Evolutionary conservation across 92 coral and sea anemone species (phyloP).

Genomic region (Palythoa heliodiscus): DNA sequence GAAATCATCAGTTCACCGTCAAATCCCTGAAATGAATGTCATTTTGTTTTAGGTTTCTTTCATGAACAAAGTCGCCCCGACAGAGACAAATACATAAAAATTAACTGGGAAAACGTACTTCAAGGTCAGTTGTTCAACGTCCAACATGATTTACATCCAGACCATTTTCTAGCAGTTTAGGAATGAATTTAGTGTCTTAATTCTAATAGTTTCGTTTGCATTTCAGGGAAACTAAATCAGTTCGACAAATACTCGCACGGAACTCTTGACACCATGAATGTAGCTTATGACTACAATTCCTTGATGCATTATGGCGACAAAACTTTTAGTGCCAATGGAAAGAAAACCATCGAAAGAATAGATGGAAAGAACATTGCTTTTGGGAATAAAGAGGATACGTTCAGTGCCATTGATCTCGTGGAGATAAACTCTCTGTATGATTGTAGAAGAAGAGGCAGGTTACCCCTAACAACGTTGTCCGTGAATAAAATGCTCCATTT

Average conservation of each 20-base stretch:
- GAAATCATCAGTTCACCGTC: no score
- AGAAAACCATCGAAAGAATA: slow-evolving; percentile 44
- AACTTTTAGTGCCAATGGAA: slow-evolving; percentile 47
- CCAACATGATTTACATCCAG: background rate
- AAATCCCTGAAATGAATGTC: no score
- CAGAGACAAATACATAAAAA: slow-evolving; percentile 29
- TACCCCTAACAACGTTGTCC: no score
- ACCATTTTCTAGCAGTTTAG: background rate
- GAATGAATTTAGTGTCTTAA: background rate
- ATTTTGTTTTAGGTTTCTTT: slow-evolving; percentile 19
- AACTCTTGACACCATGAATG: slow-evolving; percentile 45
- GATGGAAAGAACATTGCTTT: slow-evolving; percentile 34
- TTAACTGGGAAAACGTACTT: slow-evolving; percentile 25
- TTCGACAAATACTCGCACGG: slow-evolving; percentile 52
- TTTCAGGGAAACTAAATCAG: slow-evolving; percentile 22
- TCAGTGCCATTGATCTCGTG: slow-evolving; percentile 40
- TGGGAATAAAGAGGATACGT: slow-evolving; percentile 42
- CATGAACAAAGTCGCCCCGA: slow-evolving; percentile 37
- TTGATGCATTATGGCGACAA: slow-evolving; percentile 54
- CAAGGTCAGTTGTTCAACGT: slow-evolving; percentile 5
- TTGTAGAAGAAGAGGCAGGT: slow-evolving; percentile 35
- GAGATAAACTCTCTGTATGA: slow-evolving; percentile 55
- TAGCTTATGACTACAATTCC: slow-evolving; percentile 41
- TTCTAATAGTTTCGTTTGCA: background rate
- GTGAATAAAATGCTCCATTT: no score